These are phyloP conservation scores for Holothuria leucospilota DNA, from an alignment of 53 echinoderm and acorn worm genomes.

Conservation along the genomic window DNA sequence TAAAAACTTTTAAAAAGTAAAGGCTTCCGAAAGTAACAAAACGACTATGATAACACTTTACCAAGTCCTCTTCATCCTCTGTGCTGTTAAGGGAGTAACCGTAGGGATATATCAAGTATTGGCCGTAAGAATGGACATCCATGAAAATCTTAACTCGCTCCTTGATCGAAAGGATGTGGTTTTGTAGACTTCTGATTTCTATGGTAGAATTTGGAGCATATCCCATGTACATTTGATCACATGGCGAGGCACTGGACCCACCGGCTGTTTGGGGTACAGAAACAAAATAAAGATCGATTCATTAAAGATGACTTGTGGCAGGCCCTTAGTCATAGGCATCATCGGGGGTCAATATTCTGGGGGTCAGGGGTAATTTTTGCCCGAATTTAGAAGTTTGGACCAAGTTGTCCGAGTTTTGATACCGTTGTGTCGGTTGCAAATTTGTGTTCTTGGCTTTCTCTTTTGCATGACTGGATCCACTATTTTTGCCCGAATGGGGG, in stretches of 20 bases:
- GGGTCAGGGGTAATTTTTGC: too few relatives aligned
- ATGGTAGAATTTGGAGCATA: conserved; percentile 39
- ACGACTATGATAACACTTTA: not conserved
- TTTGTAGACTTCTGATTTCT: conserved; percentile 51
- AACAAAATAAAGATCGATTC: not conserved
- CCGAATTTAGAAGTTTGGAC: too few relatives aligned
- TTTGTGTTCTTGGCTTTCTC: too few relatives aligned
- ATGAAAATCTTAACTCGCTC: conserved; percentile 58
- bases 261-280: conserved; percentile 8
- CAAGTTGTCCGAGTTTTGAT: too few relatives aligned
- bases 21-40: too few relatives aligned
- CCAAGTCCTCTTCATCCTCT: not conserved
- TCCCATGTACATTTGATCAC: conserved; percentile 58
- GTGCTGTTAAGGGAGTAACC: not conserved
- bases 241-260: conserved; percentile 55
- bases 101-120: conserved; percentile 66
- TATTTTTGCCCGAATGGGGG: too few relatives aligned
- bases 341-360: too few relatives aligned
- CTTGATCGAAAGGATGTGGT: conserved; percentile 30
- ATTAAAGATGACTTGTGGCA: not conserved
- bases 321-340: too few relatives aligned
- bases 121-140: conserved; percentile 74
- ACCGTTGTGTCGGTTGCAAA: too few relatives aligned
- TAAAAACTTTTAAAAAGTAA: too few relatives aligned
- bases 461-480: too few relatives aligned